Percentiles rank a stretch among this genome's conserved stretches.
These are phyloP conservation scores for Lontra canadensis DNA, from an alignment of 2,113 vertebrate genomes.

Conservation along the genomic window DNA sequence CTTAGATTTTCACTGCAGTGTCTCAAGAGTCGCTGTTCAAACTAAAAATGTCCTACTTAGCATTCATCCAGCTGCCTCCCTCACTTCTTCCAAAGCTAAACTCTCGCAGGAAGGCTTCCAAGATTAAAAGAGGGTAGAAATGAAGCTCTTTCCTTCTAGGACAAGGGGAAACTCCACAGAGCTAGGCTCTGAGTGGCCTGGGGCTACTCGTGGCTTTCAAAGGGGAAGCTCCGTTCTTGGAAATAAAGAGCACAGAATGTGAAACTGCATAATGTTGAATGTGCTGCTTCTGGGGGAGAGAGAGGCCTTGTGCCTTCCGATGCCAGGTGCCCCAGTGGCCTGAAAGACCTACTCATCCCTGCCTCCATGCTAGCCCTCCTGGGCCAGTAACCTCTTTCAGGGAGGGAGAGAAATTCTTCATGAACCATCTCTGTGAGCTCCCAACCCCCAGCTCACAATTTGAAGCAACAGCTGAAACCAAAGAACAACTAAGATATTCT, in stretches of 20 bases:
- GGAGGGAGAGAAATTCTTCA: background rate
- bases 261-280: background rate
- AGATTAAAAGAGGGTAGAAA: conserved; percentile 71
- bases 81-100: conserved; percentile 70
- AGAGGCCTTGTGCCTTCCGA: background rate
- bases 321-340: background rate
- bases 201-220: conserved; percentile 62
- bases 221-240: conserved; percentile 49
- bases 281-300: background rate
- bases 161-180: conserved; percentile 45
- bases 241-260: conserved; percentile 14
- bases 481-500: background rate
- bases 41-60: conserved; percentile 75
- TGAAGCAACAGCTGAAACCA: background rate
- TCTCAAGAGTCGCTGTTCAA: conserved; percentile 68
- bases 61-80: conserved; percentile 67
- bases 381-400: background rate
- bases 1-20: conserved; percentile 42
- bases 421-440: background rate
- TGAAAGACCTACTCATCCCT: background rate
- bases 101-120: conserved; percentile 77
- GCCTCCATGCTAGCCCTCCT: background rate
- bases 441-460: background rate
- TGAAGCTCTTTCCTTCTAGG: conserved; percentile 62
- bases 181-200: conserved; percentile 31